phyloP scores from a whole-genome alignment of 2,888 invertebrate genomes.

The Nesidiocoris tenuis region DNA sequence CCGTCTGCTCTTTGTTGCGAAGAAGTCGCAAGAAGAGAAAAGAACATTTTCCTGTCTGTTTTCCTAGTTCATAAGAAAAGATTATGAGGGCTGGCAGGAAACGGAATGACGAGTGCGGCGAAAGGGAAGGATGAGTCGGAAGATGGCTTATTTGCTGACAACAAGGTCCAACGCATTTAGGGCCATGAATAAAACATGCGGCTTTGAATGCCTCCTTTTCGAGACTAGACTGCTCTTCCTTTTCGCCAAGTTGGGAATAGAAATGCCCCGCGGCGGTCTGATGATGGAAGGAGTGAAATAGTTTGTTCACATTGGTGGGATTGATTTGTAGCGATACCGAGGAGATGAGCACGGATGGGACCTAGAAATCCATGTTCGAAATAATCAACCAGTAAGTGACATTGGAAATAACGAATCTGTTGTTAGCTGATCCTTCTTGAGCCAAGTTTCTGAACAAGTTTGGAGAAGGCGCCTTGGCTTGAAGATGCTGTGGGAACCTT shows the following conservation, averaged over 20 bases:
- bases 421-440: too few relatives aligned
- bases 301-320: neutral
- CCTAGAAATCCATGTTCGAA: too few relatives aligned
- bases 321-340: too few relatives aligned
- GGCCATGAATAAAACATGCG: slow-evolving; percentile 36
- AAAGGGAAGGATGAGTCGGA: neutral
- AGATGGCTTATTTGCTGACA: slow-evolving; percentile 41
- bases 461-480: too few relatives aligned
- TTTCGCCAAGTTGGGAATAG: neutral
- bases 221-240: neutral
- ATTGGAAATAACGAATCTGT: too few relatives aligned
- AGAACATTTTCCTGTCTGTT: neutral
- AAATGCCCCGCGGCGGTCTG: neutral
- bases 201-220: slow-evolving; percentile 14
- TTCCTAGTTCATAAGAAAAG: neutral
- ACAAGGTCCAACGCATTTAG: slow-evolving; percentile 37
- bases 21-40: neutral
- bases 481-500: too few relatives aligned
- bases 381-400: too few relatives aligned
- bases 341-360: too few relatives aligned
- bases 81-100: neutral
- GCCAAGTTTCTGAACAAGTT: too few relatives aligned
- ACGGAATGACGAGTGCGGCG: neutral
- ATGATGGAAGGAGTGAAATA: neutral
- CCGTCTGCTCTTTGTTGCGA: too few relatives aligned